Evolutionary conservation across 92 coral and sea anemone species (phyloP), one percentile per base, ranked within the genome.

Genomic region (Montipora capitata): DNA sequence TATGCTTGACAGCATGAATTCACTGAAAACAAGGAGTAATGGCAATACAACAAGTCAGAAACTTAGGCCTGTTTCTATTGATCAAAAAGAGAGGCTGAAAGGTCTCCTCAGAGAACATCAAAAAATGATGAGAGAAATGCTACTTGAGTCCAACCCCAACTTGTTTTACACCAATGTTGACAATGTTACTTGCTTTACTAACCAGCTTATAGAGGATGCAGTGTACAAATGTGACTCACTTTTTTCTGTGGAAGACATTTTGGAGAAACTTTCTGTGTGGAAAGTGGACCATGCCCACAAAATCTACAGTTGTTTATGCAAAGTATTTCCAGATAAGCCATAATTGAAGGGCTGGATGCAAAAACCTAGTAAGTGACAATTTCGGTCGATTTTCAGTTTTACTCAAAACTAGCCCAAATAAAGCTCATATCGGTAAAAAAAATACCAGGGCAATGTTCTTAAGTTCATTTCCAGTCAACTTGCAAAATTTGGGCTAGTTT

Each of bases 191-290:
- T 45, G 78, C 27, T 86, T 86, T 40, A 67, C 85, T 2, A 39
- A 41, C 40, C 11, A 41, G 2, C 78, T 86, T 10, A 43, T 86
- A 45, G 58, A 78, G 2, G 90, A 86, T 35, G 85, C 66, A 44
- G 74, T 77, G 4, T 41, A 27, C 13, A 78, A 78, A 18, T 86
- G 90, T 69, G 68, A 51, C 20, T 78, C 39, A 10, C 20, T 86
- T 66, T 86, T 66, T 86, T 65, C 84, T 18, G 52, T 78, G 44
- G 90, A 78, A 41, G 90, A 78, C 35, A 78, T 86, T 65, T 66
- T 86, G 16, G 74, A 66, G 39, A 8, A 64, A 13, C 18, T 40
- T 12, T 58, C 76, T 76, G 76, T 85, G 3, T 85, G 62, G 61
- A 59, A 69, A 61, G 57, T 42, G 12, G 66, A 76, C 10, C 83